These are phyloP conservation scores for Gonioctena quinquepunctata DNA, from an alignment of 1,140 invertebrate genomes.

Conservation along the genomic window DNA sequence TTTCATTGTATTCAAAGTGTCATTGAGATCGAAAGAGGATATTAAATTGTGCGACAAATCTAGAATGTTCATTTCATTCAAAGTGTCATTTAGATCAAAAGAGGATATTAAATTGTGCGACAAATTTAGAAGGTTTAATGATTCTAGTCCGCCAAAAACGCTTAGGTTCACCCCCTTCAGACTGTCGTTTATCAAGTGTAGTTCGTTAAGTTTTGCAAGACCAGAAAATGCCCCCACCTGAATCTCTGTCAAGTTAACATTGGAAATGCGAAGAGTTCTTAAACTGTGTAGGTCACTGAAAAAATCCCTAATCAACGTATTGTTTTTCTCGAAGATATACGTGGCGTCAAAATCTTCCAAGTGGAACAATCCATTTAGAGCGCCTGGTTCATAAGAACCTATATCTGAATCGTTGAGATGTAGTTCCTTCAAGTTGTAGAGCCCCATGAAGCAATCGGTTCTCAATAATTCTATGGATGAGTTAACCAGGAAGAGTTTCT, in stretches of 20 bases:
- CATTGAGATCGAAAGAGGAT: no score
- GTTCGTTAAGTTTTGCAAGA: neutral
- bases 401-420: neutral
- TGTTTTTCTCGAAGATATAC: neutral
- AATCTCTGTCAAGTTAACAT: neutral
- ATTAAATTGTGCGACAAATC: neutral
- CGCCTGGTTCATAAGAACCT: neutral
- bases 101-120: neutral
- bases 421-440: neutral
- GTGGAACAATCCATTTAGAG: slow-evolving; percentile 1
- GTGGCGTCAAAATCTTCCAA: neutral
- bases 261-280: neutral
- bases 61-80: neutral
- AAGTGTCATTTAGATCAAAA: no score
- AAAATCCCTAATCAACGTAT: neutral
- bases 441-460: neutral
- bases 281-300: neutral
- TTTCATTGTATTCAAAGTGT: neutral
- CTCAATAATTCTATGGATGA: neutral
- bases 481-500: neutral
- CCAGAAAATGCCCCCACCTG: neutral
- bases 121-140: neutral
- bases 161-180: neutral
- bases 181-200: neutral
- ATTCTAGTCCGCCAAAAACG: neutral